Evolutionary conservation across 2,113 vertebrate species (phyloP).

Genomic region (Lagopus leucura): DNA sequence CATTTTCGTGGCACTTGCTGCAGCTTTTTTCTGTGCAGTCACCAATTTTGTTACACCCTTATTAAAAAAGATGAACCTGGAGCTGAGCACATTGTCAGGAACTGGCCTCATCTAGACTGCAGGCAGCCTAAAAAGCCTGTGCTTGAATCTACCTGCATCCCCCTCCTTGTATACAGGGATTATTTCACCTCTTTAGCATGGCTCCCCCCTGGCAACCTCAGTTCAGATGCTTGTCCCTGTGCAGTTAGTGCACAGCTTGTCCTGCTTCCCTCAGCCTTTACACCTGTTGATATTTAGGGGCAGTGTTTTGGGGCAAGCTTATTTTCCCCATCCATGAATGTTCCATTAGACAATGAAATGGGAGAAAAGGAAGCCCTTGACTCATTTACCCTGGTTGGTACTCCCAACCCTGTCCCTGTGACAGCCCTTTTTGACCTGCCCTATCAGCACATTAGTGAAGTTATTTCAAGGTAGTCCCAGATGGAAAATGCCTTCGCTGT

Average conservation of each 20-base stretch:
- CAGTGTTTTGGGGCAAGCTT: background rate
- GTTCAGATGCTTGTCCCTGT: background rate
- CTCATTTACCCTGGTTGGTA: background rate
- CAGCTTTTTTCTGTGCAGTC: background rate
- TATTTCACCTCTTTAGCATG: background rate
- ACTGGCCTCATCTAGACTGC: background rate
- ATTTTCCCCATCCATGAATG: background rate
- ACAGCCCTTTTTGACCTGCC: background rate
- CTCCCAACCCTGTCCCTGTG: background rate
- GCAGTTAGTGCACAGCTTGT: background rate
- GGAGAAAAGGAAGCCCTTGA: rapidly evolving
- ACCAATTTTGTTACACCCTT: background rate
- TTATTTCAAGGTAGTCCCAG: background rate
- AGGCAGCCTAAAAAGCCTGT: background rate
- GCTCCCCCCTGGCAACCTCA: background rate
- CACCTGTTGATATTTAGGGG: background rate
- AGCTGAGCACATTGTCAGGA: background rate
- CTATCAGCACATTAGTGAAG: background rate
- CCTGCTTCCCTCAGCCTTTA: background rate
- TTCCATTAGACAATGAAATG: background rate
- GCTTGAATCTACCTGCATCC: background rate
- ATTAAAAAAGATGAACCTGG: background rate
- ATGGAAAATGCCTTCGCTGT: background rate
- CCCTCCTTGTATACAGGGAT: background rate
- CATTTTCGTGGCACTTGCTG: background rate